These are phyloP conservation scores for Disparrhopalites patrizii DNA, from an alignment of 2,888 invertebrate species.

Conservation along the genomic window DNA sequence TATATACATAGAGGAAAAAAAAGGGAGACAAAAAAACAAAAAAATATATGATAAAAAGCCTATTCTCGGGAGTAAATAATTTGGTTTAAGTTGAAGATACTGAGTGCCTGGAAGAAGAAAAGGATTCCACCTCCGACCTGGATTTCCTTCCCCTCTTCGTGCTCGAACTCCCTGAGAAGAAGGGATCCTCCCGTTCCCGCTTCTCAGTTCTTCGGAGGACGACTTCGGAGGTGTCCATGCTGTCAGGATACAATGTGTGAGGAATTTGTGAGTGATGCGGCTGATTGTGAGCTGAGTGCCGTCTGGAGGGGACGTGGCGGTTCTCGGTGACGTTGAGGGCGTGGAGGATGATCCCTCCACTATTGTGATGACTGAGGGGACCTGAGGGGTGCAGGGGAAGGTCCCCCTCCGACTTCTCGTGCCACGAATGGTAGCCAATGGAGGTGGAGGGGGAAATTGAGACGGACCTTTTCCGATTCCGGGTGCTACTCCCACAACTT, in stretches of 20 bases:
- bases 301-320: not conserved
- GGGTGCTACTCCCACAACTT: constrained; percentile 1
- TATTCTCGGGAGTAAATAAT: too few relatives aligned
- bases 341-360: too few relatives aligned
- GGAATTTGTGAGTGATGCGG: not conserved
- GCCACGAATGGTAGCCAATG: constrained; percentile 26
- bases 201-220: too few relatives aligned
- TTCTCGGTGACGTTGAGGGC: too few relatives aligned
- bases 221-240: not conserved
- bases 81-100: not conserved
- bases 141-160: not conserved
- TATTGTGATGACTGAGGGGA: not conserved
- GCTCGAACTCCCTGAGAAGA: not conserved
- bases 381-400: not conserved
- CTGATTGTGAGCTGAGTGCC: not conserved
- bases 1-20: too few relatives aligned
- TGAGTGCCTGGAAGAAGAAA: not conserved
- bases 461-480: constrained; percentile 36
- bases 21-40: too few relatives aligned
- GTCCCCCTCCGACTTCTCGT: constrained; percentile 27
- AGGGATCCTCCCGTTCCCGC: not conserved
- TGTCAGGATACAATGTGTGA: not conserved
- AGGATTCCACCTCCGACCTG: not conserved
- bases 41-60: too few relatives aligned
- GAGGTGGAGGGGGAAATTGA: constrained; percentile 35